These are phyloP conservation scores for Molorchus minor DNA, from an alignment of 2,888 invertebrate species.

Conservation along the genomic window DNA sequence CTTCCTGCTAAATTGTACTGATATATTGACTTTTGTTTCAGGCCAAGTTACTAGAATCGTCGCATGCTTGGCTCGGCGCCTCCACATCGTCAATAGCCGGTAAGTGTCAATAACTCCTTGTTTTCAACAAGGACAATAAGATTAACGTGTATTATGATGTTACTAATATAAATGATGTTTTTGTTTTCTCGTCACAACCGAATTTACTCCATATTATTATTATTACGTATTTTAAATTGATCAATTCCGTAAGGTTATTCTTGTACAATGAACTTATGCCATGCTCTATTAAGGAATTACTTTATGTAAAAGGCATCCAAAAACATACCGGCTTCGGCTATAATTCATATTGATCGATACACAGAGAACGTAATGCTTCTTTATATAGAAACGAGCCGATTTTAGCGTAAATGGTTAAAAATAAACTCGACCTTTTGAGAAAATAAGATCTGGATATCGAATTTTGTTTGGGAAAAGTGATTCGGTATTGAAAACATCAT, in stretches of 20 bases:
- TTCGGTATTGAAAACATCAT: too few relatives aligned
- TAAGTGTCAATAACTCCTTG: constrained; percentile 67
- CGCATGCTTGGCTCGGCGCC: constrained; percentile 92
- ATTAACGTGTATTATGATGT: not conserved
- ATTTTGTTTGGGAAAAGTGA: too few relatives aligned
- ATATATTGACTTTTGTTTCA: constrained; percentile 71
- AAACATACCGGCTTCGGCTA: too few relatives aligned
- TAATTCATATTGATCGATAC: too few relatives aligned
- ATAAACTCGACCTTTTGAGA: too few relatives aligned
- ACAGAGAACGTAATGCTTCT: too few relatives aligned
- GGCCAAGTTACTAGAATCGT: constrained; percentile 92
- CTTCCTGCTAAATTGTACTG: too few relatives aligned
- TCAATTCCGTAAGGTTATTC: not conserved
- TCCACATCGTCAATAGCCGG: constrained; percentile 91
- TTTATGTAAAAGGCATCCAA: not conserved
- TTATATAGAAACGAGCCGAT: too few relatives aligned
- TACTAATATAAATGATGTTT: not conserved
- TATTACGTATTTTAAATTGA: not conserved
- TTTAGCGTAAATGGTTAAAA: too few relatives aligned
- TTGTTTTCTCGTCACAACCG: not conserved
- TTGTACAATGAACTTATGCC: not conserved
- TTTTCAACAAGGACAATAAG: not conserved
- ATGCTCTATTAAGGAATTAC: not conserved
- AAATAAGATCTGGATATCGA: too few relatives aligned
- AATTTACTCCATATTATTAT: not conserved